Conservation (phyloP, 2,113 vertebrate genomes). For the Crypturellus undulatus region DNA sequence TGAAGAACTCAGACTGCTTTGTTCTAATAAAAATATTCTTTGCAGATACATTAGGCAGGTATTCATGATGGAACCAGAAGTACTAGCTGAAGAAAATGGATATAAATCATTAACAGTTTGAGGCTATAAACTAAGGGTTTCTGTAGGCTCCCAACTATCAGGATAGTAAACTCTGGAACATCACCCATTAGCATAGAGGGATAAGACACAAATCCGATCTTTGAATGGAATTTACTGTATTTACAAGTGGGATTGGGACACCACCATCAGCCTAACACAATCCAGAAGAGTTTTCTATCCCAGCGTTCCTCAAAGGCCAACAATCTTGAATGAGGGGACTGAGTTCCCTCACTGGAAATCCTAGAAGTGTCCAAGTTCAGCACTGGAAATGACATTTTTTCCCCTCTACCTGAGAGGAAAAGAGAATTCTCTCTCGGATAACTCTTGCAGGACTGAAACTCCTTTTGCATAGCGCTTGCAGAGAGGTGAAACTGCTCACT, state of each 20-base stretch:
- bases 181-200: not conserved
- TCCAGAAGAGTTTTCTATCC: not conserved
- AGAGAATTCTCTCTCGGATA: not conserved
- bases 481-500: not conserved
- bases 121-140: not conserved
- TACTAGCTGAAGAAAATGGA: fast-evolving
- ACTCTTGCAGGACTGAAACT: not conserved
- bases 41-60: fast-evolving
- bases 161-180: not conserved
- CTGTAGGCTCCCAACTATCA: not conserved
- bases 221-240: not conserved
- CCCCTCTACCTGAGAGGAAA: not conserved
- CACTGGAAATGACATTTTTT: not conserved
- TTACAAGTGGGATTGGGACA: slow-evolving; percentile 7
- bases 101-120: not conserved
- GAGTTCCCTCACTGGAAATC: not conserved
- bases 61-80: not conserved
- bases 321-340: fast-evolving
- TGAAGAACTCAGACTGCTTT: not conserved
- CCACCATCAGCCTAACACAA: not conserved
- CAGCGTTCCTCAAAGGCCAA: not conserved
- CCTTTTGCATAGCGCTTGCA: not conserved
- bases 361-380: not conserved
- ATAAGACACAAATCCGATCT: not conserved
- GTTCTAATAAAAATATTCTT: not conserved